phyloP scores from a whole-genome alignment of 2,113 vertebrate species.

The Laticauda colubrina region DNA sequence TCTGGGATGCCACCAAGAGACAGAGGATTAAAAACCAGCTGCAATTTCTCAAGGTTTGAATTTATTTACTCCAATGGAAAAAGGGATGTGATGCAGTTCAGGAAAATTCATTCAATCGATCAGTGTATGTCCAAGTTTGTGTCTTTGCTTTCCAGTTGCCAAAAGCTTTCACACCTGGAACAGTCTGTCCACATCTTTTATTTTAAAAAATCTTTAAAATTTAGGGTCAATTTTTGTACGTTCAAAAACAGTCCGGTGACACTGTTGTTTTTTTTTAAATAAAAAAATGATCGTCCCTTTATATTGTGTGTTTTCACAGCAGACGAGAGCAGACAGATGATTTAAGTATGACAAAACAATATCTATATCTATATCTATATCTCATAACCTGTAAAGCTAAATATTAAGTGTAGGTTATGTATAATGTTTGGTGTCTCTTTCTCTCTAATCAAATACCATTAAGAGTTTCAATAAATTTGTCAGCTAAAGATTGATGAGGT shows the following conservation, averaged over 20 bases:
- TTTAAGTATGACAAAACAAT: conserved; percentile 32
- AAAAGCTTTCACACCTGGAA: conserved; percentile 68
- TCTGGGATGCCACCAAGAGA: not conserved
- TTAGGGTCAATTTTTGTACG: not conserved
- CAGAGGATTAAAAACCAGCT: not conserved
- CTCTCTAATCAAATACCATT: conserved; percentile 79
- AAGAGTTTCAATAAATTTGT: conserved; percentile 92
- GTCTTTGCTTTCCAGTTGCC: conserved; percentile 80
- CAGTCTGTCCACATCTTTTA: not conserved
- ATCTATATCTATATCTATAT: conserved; percentile 30
- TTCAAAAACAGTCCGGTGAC: not conserved
- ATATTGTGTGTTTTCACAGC: conserved; percentile 62
- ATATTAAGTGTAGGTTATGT: conserved; percentile 65
- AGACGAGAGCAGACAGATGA: not conserved
- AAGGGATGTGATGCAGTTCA: not conserved
- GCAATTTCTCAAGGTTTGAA: not conserved
- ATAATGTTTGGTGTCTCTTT: conserved; percentile 67
- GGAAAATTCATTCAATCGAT: conserved; percentile 6
- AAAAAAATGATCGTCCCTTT: not conserved
- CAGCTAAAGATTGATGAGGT: conserved; percentile 72
- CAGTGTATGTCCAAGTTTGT: conserved; percentile 40
- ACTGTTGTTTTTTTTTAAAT: not conserved
- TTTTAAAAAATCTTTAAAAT: not conserved
- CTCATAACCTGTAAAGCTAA: conserved; percentile 42
- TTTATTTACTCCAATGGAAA: conserved; percentile 6